A percentile compares a stretch with the other conserved stretches of the same genome.
Evolutionary conservation across 2,888 invertebrate genomes (phyloP).

Genomic region (Erynnis tages): DNA sequence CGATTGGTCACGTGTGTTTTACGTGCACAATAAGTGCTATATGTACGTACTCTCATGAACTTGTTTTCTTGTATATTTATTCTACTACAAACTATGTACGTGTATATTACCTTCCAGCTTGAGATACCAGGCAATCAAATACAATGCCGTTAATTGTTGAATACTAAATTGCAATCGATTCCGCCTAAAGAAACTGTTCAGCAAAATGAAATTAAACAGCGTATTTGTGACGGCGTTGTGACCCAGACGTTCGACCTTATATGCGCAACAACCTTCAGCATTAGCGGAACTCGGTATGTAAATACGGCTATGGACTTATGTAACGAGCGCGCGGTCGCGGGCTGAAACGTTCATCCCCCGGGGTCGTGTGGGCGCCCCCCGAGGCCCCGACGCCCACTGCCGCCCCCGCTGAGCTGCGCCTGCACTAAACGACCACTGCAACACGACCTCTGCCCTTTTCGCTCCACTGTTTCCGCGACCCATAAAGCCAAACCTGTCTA

Average conservation of each 20-base stretch:
- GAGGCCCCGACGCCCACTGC: slow-evolving; percentile 36
- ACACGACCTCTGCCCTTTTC: slow-evolving; percentile 64
- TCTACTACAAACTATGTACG: too few species aligned
- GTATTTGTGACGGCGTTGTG: slow-evolving; percentile 35
- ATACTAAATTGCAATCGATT: background rate
- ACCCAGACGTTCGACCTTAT: slow-evolving; percentile 57
- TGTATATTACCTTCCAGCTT: too few species aligned
- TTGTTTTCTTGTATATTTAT: too few species aligned
- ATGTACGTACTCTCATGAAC: too few species aligned
- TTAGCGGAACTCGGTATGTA: slow-evolving; percentile 56
- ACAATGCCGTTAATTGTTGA: background rate
- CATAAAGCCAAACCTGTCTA: slow-evolving; percentile 31
- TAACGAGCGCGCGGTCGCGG: slow-evolving; percentile 32
- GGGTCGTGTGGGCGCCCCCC: too few species aligned
- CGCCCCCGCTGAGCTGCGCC: slow-evolving; percentile 25
- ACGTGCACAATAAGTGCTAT: background rate
- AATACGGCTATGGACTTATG: slow-evolving; percentile 40
- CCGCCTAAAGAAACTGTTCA: background rate
- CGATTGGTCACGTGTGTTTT: slow-evolving; percentile 7
- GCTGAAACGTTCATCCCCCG: slow-evolving; percentile 38
- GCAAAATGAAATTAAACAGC: slow-evolving; percentile 22
- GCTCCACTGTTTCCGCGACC: slow-evolving; percentile 43
- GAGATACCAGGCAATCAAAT: too few species aligned
- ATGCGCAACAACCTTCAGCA: slow-evolving; percentile 67
- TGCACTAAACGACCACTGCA: slow-evolving; percentile 54